Base-by-base conservation (phyloP, 2,797 vertebrate species). In the Lophius americanus region DNA sequence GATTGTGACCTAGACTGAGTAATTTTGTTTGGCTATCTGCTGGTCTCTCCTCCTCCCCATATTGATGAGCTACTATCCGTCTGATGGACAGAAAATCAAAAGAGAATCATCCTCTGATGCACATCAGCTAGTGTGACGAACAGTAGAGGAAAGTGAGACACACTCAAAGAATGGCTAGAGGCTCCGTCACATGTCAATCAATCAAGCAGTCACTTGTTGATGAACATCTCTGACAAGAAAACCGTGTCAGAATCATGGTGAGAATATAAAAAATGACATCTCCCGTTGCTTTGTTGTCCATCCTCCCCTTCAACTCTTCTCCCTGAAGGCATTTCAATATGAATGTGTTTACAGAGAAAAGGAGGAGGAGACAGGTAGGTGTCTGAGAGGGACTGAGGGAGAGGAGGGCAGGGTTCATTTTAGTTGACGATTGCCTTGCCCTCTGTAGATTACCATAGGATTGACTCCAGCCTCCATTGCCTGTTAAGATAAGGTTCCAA, bases 391-490 rank as follows among this genome's bases (percentile, higher is more conserved):
- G 42, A 12, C 8, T 36, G 8, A 60, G 63, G 68, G 68, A 65
- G 76, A 81, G 76, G 76, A 76, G 75, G 82, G 67, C 55, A 8
- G 60, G 53, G 46, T 72, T 85, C 68, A 87, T 92, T 92, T 90
- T 88, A 92, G 91, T 92, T 90, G 92, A 90, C 76, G 66, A 91
- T 89, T 12, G 53, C 55, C 58, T 61, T 33, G 63, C 78, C 76
- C 75, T 82, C 71, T 2, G 59, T 64, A 79, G 86, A 83, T 86
- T 87, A 86, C 4, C 43, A 90, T 90, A 89, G 76, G 75, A 91
- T 88, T 84, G 87, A 92, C 90, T 84, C 44, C 68, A 83, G 81
- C 73, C 76, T 83, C 81, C 64, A 72, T 23, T 48, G 49, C 60
- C 59, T 56, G 85, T 86, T 86, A 82, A 81, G 66, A 79, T 59